These are phyloP conservation scores for Ceratosolen solmsi DNA, from an alignment of 1,140 invertebrate species.

Conservation along the genomic window DNA sequence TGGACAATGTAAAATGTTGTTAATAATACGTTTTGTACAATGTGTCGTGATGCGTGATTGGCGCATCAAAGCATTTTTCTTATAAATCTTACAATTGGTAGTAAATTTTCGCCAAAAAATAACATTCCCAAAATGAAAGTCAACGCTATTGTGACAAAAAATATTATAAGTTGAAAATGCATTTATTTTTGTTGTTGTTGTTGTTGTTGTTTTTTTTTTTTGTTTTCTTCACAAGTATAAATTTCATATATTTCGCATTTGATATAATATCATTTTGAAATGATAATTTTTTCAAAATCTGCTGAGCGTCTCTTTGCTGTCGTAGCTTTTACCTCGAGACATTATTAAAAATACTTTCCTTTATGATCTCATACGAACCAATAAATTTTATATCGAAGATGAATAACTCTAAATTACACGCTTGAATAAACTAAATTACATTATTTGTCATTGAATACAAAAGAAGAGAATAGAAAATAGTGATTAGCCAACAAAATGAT, in stretches of 20 bases:
- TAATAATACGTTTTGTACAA: no score
- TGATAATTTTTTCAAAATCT: constrained; percentile 31
- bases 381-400: background rate
- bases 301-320: background rate
- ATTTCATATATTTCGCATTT: constrained; percentile 4
- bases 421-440: no score
- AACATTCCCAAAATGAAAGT: constrained; percentile 1
- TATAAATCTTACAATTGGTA: background rate
- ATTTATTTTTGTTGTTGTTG: constrained; percentile 18
- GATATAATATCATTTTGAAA: constrained; percentile 25
- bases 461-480: no score
- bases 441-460: no score
- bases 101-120: background rate
- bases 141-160: constrained; percentile 18
- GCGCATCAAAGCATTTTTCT: background rate
- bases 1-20: no score
- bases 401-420: no score
- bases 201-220: no score
- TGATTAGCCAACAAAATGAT: no score
- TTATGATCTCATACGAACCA: background rate
- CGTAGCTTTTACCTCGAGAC: background rate
- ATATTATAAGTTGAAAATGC: constrained; percentile 18
- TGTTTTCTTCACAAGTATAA: no score
- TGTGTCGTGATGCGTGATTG: no score
- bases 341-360: constrained; percentile 13